Evolutionary conservation across 2,113 vertebrate species (phyloP), one percentile per base, ranked within the genome.

Genomic region (Corydoras maculifer): DNA sequence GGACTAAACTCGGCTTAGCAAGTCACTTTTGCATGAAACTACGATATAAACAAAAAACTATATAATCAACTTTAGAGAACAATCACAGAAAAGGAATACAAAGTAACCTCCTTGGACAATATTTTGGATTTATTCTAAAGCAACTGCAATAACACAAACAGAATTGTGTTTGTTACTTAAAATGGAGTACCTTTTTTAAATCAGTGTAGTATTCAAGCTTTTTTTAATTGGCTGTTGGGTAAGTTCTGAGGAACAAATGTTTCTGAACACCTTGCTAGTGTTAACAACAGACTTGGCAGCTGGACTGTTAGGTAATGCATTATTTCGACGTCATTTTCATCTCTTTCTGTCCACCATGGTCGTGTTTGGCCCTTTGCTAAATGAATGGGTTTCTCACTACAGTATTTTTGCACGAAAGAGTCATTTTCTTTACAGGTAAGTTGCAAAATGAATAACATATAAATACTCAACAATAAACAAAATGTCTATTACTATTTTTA

Each of bases 361-460:
- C 74, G 80, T 92, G 81, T 88, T 94, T 3, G 91, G 91, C 5
- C 93, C 93, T 0, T 84, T 88, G 3, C 87, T 95, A 48, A 93
- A 89, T 80, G 77, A 93, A 67, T 91, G 92, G 75, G 91, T 92
- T 14, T 92, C 92, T 63, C 90, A 90, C 9, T 86, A 91, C 80
- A 92, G 91, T 48, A 72, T 94, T 65, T 94, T 94, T 66, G 93
- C 92, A 81, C 92, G 87, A 77, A 91, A 83, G 58, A 91, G 84
- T 62, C 92, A 94, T 80, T 94, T 92, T 86, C 91, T 95, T 48
- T 93, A 93, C 86, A 91, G 93, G 93, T 95, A 83, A 92, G 91
- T 10, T 83, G 43, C 62, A 68, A 30, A 25, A 30, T 2, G 32
- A 3, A 55, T 32, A 57, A 57, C 12, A 43, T 4, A 50, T 31